Conservation (phyloP, 2,113 vertebrate species). For the Eleginops maclovinus region DNA sequence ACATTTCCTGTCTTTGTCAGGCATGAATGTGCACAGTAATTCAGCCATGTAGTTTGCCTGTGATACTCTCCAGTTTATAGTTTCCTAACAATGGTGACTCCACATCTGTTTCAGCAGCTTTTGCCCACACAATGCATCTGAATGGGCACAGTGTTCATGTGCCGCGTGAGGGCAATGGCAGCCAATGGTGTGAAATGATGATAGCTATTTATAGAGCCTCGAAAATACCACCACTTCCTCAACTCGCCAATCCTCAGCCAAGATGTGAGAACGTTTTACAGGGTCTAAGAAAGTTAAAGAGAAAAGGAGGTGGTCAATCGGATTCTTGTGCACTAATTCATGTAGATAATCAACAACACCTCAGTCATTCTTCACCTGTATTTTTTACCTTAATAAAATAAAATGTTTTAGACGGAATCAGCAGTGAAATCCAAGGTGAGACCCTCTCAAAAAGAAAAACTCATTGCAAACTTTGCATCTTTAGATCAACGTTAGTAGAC, state of each 20-base stretch:
- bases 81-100: slow-evolving; percentile 48
- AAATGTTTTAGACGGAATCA: not conserved
- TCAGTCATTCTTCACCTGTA: not conserved
- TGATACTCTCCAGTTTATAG: slow-evolving; percentile 34
- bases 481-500: not conserved
- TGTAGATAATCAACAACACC: not conserved
- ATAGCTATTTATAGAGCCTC: slow-evolving; percentile 69
- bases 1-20: slow-evolving; percentile 63
- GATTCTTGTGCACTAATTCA: not conserved
- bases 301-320: slow-evolving; percentile 15
- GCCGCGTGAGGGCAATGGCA: slow-evolving; percentile 37
- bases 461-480: not conserved
- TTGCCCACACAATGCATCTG: slow-evolving; percentile 37
- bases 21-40: slow-evolving; percentile 45
- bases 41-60: slow-evolving; percentile 19
- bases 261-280: slow-evolving; percentile 30
- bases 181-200: slow-evolving; percentile 60
- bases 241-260: slow-evolving; percentile 34
- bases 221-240: slow-evolving; percentile 71
- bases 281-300: slow-evolving; percentile 4
- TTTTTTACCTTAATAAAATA: not conserved
- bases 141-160: slow-evolving; percentile 69
- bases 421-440: slow-evolving; percentile 2
- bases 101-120: slow-evolving; percentile 56
- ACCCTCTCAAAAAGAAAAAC: not conserved